Evolutionary conservation across 2,113 vertebrate species (phyloP).

Genomic region (Lontra canadensis): DNA sequence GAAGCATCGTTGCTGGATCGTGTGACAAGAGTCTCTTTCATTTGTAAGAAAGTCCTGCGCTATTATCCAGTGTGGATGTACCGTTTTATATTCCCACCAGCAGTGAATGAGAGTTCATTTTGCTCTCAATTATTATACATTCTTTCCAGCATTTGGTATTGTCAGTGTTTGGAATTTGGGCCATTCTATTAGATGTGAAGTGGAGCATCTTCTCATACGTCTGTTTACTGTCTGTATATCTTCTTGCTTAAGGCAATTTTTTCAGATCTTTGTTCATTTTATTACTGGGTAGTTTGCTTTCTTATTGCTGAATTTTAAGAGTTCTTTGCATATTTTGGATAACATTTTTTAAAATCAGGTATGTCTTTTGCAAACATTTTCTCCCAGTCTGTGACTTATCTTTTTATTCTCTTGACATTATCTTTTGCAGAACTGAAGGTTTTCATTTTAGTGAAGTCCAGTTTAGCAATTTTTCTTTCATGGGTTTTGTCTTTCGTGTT

Average conservation of each 20-base stretch:
- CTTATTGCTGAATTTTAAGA: neutral
- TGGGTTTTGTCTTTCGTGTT: neutral
- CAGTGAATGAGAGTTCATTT: neutral
- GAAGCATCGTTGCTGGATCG: neutral
- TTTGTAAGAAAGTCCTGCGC: neutral
- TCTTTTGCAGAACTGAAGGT: neutral
- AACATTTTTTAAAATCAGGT: neutral
- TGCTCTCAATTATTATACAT: neutral
- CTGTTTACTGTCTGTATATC: neutral
- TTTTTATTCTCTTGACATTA: neutral
- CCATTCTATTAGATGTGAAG: neutral
- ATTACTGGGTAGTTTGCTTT: neutral
- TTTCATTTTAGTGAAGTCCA: neutral
- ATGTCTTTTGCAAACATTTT: neutral
- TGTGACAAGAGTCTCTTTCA: neutral
- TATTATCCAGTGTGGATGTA: neutral
- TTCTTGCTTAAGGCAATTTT: neutral
- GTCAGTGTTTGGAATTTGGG: neutral
- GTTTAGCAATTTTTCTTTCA: neutral
- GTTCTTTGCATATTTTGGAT: neutral
- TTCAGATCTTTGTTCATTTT: neutral
- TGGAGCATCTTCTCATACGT: neutral
- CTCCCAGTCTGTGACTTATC: neutral
- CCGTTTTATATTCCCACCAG: neutral
- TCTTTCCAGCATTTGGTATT: neutral